These are phyloP conservation scores for Sarcophaga rosellei DNA, from an alignment of 2,888 invertebrate species.

Conservation along the genomic window DNA sequence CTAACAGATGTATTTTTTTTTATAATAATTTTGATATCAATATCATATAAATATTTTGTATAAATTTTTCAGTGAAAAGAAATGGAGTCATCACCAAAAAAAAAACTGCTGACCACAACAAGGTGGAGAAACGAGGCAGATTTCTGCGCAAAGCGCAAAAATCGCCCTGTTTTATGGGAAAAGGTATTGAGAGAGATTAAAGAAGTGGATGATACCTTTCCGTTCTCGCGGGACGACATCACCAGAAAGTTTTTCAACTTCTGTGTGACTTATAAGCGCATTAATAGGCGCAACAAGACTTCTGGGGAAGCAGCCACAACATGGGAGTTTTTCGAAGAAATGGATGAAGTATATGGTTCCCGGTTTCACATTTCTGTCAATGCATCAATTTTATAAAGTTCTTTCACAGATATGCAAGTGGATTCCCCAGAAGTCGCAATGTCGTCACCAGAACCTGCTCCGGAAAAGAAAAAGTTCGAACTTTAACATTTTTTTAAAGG, in stretches of 20 bases:
- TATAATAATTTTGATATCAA: no score
- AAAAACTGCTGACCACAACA: not conserved
- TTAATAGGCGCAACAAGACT: not conserved
- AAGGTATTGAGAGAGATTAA: not conserved
- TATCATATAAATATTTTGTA: no score
- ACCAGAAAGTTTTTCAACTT: constrained; percentile 20
- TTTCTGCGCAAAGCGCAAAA: not conserved
- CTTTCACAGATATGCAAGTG: not conserved
- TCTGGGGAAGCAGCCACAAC: constrained; percentile 12
- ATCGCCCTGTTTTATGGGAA: not conserved
- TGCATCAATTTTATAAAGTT: no score
- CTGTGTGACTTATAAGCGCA: not conserved
- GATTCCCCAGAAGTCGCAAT: not conserved
- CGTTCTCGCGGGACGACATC: constrained; percentile 9
- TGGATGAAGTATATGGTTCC: constrained; percentile 1
- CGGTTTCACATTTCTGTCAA: not conserved
- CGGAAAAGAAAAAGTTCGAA: not conserved
- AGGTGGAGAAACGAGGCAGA: not conserved
- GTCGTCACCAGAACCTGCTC: not conserved
- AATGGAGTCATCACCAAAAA: not conserved
- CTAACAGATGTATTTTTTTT: no score
- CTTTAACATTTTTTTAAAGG: not conserved
- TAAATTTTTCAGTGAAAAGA: not conserved
- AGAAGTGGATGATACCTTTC: constrained; percentile 12
- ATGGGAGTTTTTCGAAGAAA: not conserved